Base-by-base conservation (phyloP, 2,888 invertebrate species). In the Sabatieria punctata region DNA sequence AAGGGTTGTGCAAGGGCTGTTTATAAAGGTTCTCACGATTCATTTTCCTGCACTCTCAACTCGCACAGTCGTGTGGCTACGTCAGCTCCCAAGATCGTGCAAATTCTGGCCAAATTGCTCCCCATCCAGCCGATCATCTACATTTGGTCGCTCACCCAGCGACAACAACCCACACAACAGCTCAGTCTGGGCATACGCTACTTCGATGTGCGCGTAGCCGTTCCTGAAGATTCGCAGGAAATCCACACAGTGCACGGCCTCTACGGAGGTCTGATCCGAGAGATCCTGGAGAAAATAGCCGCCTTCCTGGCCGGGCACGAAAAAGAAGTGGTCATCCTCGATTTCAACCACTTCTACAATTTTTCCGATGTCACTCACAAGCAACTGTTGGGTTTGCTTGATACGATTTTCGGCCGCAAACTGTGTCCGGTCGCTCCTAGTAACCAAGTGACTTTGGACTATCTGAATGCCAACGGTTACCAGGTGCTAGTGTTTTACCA, bases 191-290 rank as follows among this genome's bases (percentile, higher is more conserved):
- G 38, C 11, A n/a, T 38, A 18, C 38, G 47, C 53, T 85, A 81
- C 64, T 78, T 86, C 55, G 86, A 88, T 66, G 65, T 86, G 46
- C 74, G 86, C 51, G 69, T 85, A 24, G 77, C 80, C 15, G 77
- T 75, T n/a, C 78, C 76, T 64, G 64, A 64, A 41, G 72, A 64
- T 45, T 71, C 68, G 6, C 79, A 84, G 56, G 77, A n/a, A n/a
- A n/a, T n/a, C n/a, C n/a, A n/a, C n/a, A n/a, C n/a, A n/a, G n/a
- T 82, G 0, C 86, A 88, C 63, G 84, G 81, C 0, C 66, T 85
- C 11, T 85, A 79, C 63, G 80, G 82, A 0, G 73, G 74, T 50
- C 75, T 78, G 58, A 75, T 85, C 33, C 72, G 72, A 2, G 65
- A 69, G 37, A 75, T 78, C 1, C 68, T 86, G 19, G 60, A 69